phyloP scores from a whole-genome alignment of 2,888 invertebrate genomes.

The Amiota minor region DNA sequence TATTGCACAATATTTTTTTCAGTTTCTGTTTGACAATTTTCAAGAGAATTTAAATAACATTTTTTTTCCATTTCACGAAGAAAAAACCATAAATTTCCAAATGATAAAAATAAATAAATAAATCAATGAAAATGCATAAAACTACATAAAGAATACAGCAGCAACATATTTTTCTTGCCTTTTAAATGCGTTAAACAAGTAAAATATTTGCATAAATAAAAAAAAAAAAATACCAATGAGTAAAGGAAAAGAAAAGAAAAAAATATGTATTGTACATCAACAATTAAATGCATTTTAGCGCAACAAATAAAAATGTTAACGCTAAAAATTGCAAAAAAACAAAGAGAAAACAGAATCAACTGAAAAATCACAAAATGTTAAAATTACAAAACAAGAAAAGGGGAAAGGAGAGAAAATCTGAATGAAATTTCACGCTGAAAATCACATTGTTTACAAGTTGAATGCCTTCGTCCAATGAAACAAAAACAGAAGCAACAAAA shows the following conservation, averaged over 20 bases:
- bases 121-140: neutral
- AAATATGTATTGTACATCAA: slow-evolving; percentile 48
- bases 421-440: slow-evolving; percentile 62
- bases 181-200: too few relatives aligned
- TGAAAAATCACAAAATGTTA: neutral
- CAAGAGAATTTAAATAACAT: slow-evolving; percentile 28
- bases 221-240: too few relatives aligned
- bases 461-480: neutral
- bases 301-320: slow-evolving; percentile 27
- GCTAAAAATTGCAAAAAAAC: slow-evolving; percentile 28
- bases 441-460: slow-evolving; percentile 56
- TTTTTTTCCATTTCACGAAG: slow-evolving; percentile 1
- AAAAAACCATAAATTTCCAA: slow-evolving; percentile 22
- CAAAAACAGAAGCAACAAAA: slow-evolving; percentile 27
- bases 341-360: slow-evolving; percentile 1
- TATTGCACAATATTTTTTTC: too few relatives aligned
- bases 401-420: slow-evolving; percentile 31
- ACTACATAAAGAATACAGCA: slow-evolving; percentile 34
- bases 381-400: neutral
- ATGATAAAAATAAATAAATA: slow-evolving; percentile 1
- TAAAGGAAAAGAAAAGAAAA: slow-evolving; percentile 15
- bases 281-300: slow-evolving; percentile 59
- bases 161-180: neutral
- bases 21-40: slow-evolving; percentile 48
- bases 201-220: slow-evolving; percentile 12